Base-by-base conservation (phyloP, 2,888 invertebrate genomes). In the Dusona sp. region DNA sequence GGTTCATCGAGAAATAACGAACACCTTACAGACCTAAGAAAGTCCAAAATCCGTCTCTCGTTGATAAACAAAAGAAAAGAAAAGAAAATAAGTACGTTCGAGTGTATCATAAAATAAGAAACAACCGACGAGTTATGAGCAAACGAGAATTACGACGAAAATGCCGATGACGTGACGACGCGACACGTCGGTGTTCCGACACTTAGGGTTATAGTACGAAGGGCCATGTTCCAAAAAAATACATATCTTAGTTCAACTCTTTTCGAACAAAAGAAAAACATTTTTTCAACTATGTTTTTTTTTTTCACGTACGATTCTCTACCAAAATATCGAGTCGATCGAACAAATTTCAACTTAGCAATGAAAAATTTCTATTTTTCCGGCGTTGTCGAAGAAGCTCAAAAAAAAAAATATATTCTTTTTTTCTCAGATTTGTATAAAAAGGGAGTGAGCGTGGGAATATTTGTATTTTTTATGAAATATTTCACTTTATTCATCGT, bases 1-100 rank as follows among this genome's bases (percentile, higher is more conserved):
- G 88, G 97, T 98, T 94, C 98, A 98, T 95, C 96, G 97, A 94
- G 98, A 98, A 95, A 96, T 98, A 91, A 96, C 96, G 92, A 96
- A 97, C n/a, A 97, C 97, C 84, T 93, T 97, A 94, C 97, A 97
- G 94, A 97, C 97, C 96, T 97, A 96, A 96, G 90, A 82, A 57
- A 75, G 48, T 61, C 72, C 61, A 7, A 61, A 29, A 57, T 68
- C 74, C 65, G 42, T 61, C 65, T 25, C 42, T 80, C 72, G 64
- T 82, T 68, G 48, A 65, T 22, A 25, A 29, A 29, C 4, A 29
- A 61, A 16, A 22, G 16, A 61, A 61, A 48, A 48, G 19, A 48
- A 48, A 48, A 11, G n/a, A n/a, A n/a, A n/a, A n/a, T 9, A 38
- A 48, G 36, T 72, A 54, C 79, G 38, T 87, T 74, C 81, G 67